phyloP scores from a whole-genome alignment of 2,113 vertebrate genomes.

The Sander lucioperca region DNA sequence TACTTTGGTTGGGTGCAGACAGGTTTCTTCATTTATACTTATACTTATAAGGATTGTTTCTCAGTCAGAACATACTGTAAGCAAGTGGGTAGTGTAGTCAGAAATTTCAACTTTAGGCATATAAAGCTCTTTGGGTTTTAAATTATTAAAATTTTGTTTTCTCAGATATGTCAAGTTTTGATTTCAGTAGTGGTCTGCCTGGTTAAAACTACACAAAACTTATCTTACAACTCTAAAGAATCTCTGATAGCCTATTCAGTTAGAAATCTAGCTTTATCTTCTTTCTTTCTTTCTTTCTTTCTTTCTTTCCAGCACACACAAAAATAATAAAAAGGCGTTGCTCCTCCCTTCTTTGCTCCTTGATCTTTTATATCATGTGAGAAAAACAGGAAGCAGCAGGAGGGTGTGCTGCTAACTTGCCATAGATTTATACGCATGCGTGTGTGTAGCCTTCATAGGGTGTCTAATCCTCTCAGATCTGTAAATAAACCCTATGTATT shows the following conservation, averaged over 20 bases:
- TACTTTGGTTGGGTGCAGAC: not conserved
- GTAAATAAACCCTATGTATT: conserved; percentile 53
- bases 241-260: not conserved
- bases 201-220: not conserved
- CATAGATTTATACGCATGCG: not conserved
- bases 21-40: not conserved
- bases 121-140: not conserved
- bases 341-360: conserved; percentile 16
- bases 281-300: conserved; percentile 5
- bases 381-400: conserved; percentile 49
- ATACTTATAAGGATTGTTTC: not conserved
- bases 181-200: not conserved
- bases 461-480: conserved; percentile 58
- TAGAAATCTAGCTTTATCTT: not conserved
- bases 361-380: conserved; percentile 19
- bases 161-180: not conserved
- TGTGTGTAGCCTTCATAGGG: no score
- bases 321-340: not conserved
- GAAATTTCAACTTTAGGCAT: not conserved
- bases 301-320: not conserved
- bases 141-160: not conserved
- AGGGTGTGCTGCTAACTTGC: conserved; percentile 4
- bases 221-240: not conserved
- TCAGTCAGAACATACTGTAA: not conserved
- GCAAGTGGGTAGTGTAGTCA: not conserved